Evolutionary conservation across 2,113 vertebrate genomes (phyloP).

Genomic region (Xiphophorus couchianus): DNA sequence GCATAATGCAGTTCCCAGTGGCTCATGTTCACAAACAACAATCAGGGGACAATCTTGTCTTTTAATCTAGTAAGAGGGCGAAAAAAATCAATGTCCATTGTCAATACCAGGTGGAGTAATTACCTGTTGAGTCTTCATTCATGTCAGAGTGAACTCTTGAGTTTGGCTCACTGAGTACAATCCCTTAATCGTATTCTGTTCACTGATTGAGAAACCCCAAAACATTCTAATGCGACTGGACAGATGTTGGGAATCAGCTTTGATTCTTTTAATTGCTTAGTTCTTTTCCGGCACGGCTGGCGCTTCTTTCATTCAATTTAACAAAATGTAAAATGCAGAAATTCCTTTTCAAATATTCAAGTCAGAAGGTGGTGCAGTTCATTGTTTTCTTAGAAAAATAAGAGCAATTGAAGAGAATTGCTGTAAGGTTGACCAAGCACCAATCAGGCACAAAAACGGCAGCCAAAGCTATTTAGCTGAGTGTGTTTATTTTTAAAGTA

Average conservation of each 20-base stretch:
- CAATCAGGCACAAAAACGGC: conserved; percentile 52
- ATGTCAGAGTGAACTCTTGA: conserved; percentile 90
- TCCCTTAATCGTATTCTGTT: conserved; percentile 98
- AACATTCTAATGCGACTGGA: conserved; percentile 95
- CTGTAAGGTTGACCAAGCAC: conserved; percentile 48
- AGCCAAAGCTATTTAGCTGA: conserved; percentile 34
- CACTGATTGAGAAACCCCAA: conserved; percentile 91
- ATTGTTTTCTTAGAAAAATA: conserved; percentile 34
- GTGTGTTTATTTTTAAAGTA: conserved; percentile 44
- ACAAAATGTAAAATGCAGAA: conserved; percentile 27
- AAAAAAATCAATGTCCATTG: conserved; percentile 90
- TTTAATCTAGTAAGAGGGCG: conserved; percentile 81
- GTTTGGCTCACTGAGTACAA: conserved; percentile 96
- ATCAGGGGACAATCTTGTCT: conserved; percentile 81
- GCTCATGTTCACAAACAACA: conserved; percentile 26
- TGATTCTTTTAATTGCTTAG: conserved; percentile 99
- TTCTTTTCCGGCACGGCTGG: conserved; percentile 62
- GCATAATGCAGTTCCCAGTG: background rate
- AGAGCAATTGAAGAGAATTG: conserved; percentile 18
- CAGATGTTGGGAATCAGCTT: conserved; percentile 93
- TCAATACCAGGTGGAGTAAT: conserved; percentile 97
- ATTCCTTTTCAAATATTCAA: conserved; percentile 2
- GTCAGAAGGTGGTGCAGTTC: conserved; percentile 7
- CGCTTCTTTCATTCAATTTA: conserved; percentile 37
- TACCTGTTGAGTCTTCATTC: conserved; percentile 94